These are phyloP conservation scores for Diorhabda sublineata DNA, from an alignment of 1,140 invertebrate species.

Conservation along the genomic window DNA sequence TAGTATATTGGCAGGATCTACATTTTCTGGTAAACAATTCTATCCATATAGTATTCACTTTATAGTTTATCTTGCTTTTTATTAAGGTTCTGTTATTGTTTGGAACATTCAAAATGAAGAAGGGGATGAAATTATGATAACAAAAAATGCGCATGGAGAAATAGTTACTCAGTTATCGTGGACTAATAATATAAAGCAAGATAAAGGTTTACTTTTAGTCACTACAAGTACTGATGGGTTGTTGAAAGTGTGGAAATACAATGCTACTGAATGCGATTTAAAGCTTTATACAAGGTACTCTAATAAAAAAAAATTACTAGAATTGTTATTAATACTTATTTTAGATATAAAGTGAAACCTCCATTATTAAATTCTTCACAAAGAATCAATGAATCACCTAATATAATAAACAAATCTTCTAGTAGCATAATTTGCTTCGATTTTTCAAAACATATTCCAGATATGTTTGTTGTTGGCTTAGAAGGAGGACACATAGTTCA, in stretches of 20 bases:
- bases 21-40: conserved; percentile 36
- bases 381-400: conserved; percentile 20
- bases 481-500: conserved; percentile 42
- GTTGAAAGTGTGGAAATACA: conserved; percentile 41
- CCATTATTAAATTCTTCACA: conserved; percentile 30
- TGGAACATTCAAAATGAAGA: conserved; percentile 42
- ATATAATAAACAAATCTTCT: conserved; percentile 31
- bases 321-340: conserved; percentile 9
- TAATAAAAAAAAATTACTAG: too few species aligned
- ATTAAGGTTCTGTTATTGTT: conserved; percentile 38
- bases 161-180: conserved; percentile 39
- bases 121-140: conserved; percentile 33
- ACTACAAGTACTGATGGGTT: conserved; percentile 41
- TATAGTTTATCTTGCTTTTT: not conserved
- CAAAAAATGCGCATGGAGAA: conserved; percentile 36
- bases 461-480: conserved; percentile 42
- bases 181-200: conserved; percentile 35
- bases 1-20: conserved; percentile 37
- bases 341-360: conserved; percentile 38
- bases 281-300: not conserved
- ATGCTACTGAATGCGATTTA: conserved; percentile 11
- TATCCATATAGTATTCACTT: not conserved
- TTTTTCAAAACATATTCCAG: conserved; percentile 40
- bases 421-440: conserved; percentile 42
- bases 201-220: conserved; percentile 34